Evolutionary conservation across 2,888 invertebrate genomes (phyloP).

Genomic region (Fragum whitleyi): DNA sequence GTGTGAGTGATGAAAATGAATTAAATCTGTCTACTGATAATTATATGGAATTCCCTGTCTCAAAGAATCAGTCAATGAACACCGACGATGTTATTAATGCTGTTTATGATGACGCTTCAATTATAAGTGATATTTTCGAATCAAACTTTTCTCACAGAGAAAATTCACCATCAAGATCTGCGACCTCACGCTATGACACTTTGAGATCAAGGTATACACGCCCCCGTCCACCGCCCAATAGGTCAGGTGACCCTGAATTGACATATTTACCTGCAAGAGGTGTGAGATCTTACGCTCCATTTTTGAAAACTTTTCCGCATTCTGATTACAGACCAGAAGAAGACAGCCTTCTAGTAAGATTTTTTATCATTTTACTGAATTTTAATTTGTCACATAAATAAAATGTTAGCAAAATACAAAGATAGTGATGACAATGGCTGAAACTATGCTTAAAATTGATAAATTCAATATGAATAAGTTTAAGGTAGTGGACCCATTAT

Average conservation of each 20-base stretch:
- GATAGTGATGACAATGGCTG: too few species aligned
- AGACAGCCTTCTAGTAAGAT: constrained; percentile 16
- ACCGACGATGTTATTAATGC: constrained; percentile 67
- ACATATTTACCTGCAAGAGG: constrained; percentile 60
- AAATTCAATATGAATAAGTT: too few species aligned
- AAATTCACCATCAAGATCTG: constrained; percentile 9
- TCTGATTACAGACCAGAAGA: constrained; percentile 49
- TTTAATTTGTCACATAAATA: too few species aligned
- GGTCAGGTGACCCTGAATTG: constrained; percentile 38
- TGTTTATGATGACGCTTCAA: constrained; percentile 65
- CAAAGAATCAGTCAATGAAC: constrained; percentile 39
- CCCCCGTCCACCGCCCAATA: constrained; percentile 53
- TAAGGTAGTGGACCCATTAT: too few species aligned
- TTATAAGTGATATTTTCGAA: constrained; percentile 74
- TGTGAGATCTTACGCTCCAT: constrained; percentile 48
- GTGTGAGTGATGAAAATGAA: constrained; percentile 73
- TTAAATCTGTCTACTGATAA: constrained; percentile 54
- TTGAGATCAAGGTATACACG: constrained; percentile 67
- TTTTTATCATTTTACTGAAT: too few species aligned
- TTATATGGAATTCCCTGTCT: constrained; percentile 57
- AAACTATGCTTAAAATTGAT: too few species aligned
- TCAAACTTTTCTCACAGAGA: constrained; percentile 18
- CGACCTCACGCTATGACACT: constrained; percentile 50
- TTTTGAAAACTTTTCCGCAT: constrained; percentile 48
- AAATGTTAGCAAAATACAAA: too few species aligned